Percentiles rank a stretch among this genome's conserved stretches.
These are phyloP conservation scores for Brachionus sp. DNA, from an alignment of 1,140 invertebrate genomes.

Conservation along the genomic window DNA sequence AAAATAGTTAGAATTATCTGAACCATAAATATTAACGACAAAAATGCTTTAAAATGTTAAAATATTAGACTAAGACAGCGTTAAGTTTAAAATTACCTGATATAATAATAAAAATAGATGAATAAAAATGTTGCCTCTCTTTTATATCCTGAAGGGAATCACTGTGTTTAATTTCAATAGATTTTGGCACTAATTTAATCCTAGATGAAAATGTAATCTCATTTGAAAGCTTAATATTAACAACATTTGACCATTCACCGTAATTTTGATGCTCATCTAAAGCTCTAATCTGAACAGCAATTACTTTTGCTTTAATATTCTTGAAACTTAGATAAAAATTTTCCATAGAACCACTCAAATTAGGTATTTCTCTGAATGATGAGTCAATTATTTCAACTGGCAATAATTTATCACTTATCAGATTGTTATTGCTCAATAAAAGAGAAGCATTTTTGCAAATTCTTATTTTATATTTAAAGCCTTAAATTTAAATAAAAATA, in stretches of 20 bases:
- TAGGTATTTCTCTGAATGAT: neutral
- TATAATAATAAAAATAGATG: neutral
- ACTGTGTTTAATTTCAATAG: neutral
- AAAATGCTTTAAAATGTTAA: neutral
- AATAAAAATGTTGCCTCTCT: constrained; percentile 17
- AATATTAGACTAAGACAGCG: neutral
- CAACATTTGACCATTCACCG: constrained; percentile 26
- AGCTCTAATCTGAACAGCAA: neutral
- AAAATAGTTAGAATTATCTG: constrained; percentile 2
- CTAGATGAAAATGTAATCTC: neutral
- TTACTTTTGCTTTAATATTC: neutral
- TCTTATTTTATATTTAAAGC: constrained; percentile 7
- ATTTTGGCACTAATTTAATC: neutral
- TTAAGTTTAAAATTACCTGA: constrained; percentile 12
- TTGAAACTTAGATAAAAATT: neutral
- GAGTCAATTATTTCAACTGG: neutral
- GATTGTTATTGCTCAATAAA: neutral
- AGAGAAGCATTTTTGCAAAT: neutral
- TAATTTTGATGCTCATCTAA: neutral
- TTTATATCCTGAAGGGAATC: neutral
- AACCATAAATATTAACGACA: constrained; percentile 1
- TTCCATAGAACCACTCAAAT: neutral
- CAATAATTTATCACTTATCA: neutral
- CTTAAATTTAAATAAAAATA: constrained; percentile 3
- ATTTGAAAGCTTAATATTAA: neutral